Conservation (phyloP, 2,888 invertebrate species). For the Apoderus coryli region DNA sequence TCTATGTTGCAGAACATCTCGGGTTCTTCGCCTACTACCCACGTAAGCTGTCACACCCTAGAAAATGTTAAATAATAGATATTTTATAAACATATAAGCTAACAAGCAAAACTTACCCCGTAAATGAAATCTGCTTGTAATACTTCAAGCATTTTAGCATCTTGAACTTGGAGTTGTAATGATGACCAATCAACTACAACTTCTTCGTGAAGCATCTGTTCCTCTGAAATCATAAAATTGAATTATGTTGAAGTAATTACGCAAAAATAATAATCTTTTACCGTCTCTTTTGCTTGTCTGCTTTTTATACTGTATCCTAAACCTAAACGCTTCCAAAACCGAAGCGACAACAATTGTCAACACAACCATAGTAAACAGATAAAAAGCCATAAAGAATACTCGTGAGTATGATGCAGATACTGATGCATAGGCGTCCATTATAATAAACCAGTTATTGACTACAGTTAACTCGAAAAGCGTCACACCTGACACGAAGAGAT, state of each 20-base stretch:
- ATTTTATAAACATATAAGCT: constrained; percentile 6
- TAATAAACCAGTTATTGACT: constrained; percentile 85
- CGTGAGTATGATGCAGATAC: constrained; percentile 56
- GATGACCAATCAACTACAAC: constrained; percentile 59
- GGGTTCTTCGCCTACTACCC: constrained; percentile 57
- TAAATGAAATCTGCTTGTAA: constrained; percentile 36
- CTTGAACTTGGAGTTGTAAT: constrained; percentile 40
- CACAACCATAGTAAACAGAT: constrained; percentile 82
- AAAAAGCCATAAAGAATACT: constrained; percentile 80
- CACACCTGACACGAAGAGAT: constrained; percentile 61
- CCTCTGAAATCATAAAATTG: constrained; percentile 38
- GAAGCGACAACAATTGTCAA: constrained; percentile 80
- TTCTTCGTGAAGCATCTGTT: constrained; percentile 60
- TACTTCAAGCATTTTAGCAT: constrained; percentile 36
- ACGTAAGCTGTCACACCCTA: constrained; percentile 51
- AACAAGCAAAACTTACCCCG: constrained; percentile 31
- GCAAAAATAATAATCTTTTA: constrained; percentile 25
- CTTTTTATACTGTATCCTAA: constrained; percentile 74
- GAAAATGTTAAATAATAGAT: constrained; percentile 9
- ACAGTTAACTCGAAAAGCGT: constrained; percentile 81
- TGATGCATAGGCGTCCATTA: constrained; percentile 74
- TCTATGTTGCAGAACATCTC: constrained; percentile 58
- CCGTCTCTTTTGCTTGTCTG: constrained; percentile 65
- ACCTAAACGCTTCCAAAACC: constrained; percentile 76
- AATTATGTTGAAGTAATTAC: too few relatives aligned